phyloP scores from a whole-genome alignment of 2,797 vertebrate genomes.

The Melanotaenia nigrans region DNA sequence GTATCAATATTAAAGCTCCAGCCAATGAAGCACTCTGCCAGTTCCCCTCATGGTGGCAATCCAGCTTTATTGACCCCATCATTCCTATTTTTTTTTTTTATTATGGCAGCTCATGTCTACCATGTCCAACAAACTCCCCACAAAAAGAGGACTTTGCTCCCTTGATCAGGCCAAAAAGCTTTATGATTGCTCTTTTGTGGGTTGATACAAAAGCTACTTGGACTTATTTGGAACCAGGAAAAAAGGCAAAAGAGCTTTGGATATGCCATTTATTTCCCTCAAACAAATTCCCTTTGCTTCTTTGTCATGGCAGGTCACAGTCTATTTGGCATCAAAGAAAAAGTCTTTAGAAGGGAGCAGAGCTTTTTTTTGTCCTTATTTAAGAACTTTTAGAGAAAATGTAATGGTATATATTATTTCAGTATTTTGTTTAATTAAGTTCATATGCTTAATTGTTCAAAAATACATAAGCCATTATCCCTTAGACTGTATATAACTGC shows the following conservation, averaged over 20 bases:
- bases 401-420: background rate
- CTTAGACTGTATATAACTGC: background rate
- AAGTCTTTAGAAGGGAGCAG: background rate
- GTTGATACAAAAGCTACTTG: slow-evolving; percentile 33
- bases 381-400: background rate
- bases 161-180: slow-evolving; percentile 9
- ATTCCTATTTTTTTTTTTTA: slow-evolving; percentile 68
- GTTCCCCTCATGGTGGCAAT: slow-evolving; percentile 69
- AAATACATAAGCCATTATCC: background rate
- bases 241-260: slow-evolving; percentile 7
- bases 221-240: slow-evolving; percentile 8
- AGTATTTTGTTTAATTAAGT: background rate
- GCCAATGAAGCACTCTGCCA: slow-evolving; percentile 55
- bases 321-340: background rate
- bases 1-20: slow-evolving; percentile 56
- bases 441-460: background rate
- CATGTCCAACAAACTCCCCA: slow-evolving; percentile 35
- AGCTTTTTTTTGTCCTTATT: background rate
- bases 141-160: slow-evolving; percentile 29
- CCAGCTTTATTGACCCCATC: slow-evolving; percentile 72
- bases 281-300: slow-evolving; percentile 8
- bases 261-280: slow-evolving; percentile 7
- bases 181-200: slow-evolving; percentile 26
- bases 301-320: slow-evolving; percentile 26
- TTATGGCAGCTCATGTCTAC: slow-evolving; percentile 62